A percentile compares a stretch with the other conserved stretches of the same genome.
Conservation (phyloP, 1,140 invertebrate genomes). For the Apis florea region DNA sequence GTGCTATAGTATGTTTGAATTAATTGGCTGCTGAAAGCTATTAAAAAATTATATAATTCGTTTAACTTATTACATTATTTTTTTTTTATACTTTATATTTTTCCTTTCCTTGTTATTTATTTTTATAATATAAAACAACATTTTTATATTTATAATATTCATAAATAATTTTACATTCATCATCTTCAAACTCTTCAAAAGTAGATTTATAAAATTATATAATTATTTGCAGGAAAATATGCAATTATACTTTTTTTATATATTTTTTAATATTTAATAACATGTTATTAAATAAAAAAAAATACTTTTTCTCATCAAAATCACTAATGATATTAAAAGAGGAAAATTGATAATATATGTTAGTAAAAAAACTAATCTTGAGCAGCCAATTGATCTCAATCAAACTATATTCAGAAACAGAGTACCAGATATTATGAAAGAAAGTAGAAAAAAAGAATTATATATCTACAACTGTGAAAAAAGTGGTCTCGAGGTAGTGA, state of each 20-base stretch:
- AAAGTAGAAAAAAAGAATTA: neutral
- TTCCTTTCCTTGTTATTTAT: neutral
- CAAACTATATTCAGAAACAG: neutral
- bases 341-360: neutral
- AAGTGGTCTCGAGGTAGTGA: neutral
- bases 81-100: neutral
- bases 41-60: neutral
- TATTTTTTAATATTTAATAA: neutral
- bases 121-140: neutral
- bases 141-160: neutral
- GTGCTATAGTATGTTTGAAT: neutral
- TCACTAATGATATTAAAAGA: neutral
- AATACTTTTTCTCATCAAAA: neutral
- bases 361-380: neutral
- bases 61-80: neutral
- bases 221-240: neutral
- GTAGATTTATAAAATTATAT: neutral
- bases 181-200: too few species aligned
- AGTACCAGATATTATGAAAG: neutral
- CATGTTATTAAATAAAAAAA: neutral
- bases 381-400: neutral
- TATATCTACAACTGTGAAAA: neutral
- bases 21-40: slow-evolving; percentile 6
- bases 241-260: neutral
- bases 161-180: too few species aligned